Evolutionary conservation across 2,888 invertebrate genomes (phyloP).

Genomic region (Epirrita christyi): DNA sequence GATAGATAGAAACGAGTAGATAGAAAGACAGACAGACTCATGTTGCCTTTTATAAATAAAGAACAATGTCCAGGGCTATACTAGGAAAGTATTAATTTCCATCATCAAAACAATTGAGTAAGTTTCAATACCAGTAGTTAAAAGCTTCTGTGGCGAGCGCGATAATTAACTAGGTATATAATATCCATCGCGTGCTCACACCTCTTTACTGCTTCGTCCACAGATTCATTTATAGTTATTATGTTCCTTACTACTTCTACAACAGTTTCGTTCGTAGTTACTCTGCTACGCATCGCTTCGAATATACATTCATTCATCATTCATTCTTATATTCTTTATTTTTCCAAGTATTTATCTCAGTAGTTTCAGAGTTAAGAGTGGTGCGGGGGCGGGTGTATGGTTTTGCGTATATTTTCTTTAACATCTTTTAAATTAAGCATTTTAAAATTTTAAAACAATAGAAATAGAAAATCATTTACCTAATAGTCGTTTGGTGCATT

Average conservation of each 20-base stretch:
- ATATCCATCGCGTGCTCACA: conserved; percentile 54
- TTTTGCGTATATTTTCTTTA: too few species aligned
- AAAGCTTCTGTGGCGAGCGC: conserved; percentile 22
- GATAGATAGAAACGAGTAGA: background rate
- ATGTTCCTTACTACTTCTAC: background rate
- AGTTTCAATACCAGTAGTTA: conserved; percentile 22
- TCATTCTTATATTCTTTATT: too few species aligned
- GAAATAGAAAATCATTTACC: too few species aligned
- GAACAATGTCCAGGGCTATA: background rate
- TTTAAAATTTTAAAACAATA: too few species aligned
- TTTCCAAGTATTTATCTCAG: too few species aligned
- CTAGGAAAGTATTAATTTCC: background rate
- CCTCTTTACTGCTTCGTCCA: conserved; percentile 45
- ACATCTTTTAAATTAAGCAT: too few species aligned
- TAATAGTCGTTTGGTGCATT: too few species aligned
- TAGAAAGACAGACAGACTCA: too few species aligned
- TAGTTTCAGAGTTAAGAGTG: too few species aligned
- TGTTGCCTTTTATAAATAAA: background rate
- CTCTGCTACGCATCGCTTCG: background rate
- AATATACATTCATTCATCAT: too few species aligned
- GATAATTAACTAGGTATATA: conserved; percentile 29
- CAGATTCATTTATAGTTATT: conserved; percentile 53
- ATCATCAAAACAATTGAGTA: conserved; percentile 10
- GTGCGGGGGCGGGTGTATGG: too few species aligned
- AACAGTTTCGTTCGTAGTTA: conserved; percentile 2